Base-by-base conservation (phyloP, 2,888 invertebrate species). In the Kryphioiulus occultus region DNA sequence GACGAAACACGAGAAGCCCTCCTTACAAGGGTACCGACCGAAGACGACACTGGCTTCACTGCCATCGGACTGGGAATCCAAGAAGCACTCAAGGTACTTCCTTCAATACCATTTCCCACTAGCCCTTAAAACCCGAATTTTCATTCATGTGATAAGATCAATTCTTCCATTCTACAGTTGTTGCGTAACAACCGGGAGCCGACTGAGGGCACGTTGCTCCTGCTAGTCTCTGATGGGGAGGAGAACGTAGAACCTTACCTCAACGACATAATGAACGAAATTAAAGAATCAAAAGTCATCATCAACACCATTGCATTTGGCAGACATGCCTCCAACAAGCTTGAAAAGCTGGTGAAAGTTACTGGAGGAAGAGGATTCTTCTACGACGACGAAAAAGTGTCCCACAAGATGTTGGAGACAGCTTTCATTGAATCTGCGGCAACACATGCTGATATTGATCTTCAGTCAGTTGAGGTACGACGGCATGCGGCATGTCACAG, bases 301-400 rank as follows among this genome's bases (percentile, higher is more conserved):
- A 89, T 88, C 12, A 88, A 89, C 68, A 89, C 89, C 19, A 68
- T 89, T 1, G 89, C 89, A 22, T 89, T 89, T 59, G 89, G 89
- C 5, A 26, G 42, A 15, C 42, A 86, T 12, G 89, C 89, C 7
- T 89, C 89, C 26, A 86, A 82, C 15, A 88, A 88, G 17, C 39
- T 89, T 19, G 89, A 89, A 68, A 88, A 89, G 9, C 32, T 89
- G 19, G 88, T 89, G 15, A 82, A 87, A 30, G 17, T 88, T 22
- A 89, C 89, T 7, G 89, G 88, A 30, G 89, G 89, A 32, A 59
- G 87, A 4, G 89, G 89, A 7, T 89, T 78, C 85, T 89, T 88
- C 83, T 89, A 88, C 78, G 89, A 89, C n/a, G 89, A 89, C 39
- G 88, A 88, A 19, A 88, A 88, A 68, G 88, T 88, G 9, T 32